These are phyloP conservation scores for Hassar affinis DNA, from an alignment of 2,113 vertebrate species.

Conservation along the genomic window DNA sequence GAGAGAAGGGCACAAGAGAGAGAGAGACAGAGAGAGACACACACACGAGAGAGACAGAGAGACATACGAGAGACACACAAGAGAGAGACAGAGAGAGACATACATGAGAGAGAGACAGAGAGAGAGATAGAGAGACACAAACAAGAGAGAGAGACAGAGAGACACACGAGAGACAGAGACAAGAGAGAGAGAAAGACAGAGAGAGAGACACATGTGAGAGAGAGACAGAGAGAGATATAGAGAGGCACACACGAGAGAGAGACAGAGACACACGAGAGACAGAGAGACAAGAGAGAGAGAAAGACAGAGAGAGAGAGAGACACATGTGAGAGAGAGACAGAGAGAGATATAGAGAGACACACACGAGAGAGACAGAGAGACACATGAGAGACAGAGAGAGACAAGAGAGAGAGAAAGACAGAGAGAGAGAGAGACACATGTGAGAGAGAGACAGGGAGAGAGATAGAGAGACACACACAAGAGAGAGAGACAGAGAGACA, in stretches of 20 bases:
- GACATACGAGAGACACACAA: too few species aligned
- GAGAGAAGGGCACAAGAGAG: too few species aligned
- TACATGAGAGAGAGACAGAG: conserved; percentile 29
- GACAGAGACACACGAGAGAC: conserved; percentile 9
- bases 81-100: too few species aligned
- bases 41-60: too few species aligned
- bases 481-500: conserved; percentile 10
- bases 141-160: too few species aligned
- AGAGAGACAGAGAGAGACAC: not conserved
- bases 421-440: conserved; percentile 17
- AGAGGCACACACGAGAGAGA: too few species aligned
- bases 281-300: conserved; percentile 17
- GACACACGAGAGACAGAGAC: too few species aligned
- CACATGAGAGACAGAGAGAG: too few species aligned
- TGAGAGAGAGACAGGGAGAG: too few species aligned
- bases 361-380: conserved; percentile 11
- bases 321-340: not conserved
- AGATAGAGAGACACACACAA: not conserved
- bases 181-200: conserved; percentile 43
- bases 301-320: not conserved
- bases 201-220: conserved; percentile 9
- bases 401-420: conserved; percentile 22
- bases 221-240: too few species aligned
- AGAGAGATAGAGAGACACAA: conserved; percentile 8
- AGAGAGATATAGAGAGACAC: too few species aligned